A percentile compares a stretch with the other conserved stretches of the same genome.
Evolutionary conservation across 2,113 vertebrate species (phyloP).

Genomic region (Tricholaema leucomelas): DNA sequence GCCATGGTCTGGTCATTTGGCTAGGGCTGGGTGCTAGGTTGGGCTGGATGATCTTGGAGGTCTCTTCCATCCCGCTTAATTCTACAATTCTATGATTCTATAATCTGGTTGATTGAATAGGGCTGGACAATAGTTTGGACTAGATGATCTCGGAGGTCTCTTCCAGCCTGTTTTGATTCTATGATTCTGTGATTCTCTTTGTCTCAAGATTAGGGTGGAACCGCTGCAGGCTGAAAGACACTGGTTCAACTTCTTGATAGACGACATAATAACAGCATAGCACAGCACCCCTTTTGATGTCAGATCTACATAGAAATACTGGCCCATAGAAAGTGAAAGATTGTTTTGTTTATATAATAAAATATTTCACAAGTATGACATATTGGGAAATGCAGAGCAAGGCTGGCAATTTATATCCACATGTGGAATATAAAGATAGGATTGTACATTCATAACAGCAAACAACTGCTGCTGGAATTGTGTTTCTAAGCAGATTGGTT

Average conservation of each 20-base stretch:
- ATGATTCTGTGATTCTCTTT: no score
- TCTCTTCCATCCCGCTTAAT: no score
- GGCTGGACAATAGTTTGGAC: no score
- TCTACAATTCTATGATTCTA: no score
- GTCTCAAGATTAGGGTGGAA: neutral
- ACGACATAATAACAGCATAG: neutral
- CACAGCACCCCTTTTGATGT: constrained; percentile 1
- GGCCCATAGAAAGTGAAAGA: constrained; percentile 44
- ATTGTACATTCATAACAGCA: constrained; percentile 28
- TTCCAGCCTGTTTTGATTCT: no score
- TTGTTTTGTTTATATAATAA: constrained; percentile 59
- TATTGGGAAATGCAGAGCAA: constrained; percentile 27
- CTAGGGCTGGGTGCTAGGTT: no score
- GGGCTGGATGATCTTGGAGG: no score
- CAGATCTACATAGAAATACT: constrained; percentile 28
- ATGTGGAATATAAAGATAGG: constrained; percentile 58
- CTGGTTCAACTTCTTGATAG: neutral
- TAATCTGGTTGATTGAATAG: no score
- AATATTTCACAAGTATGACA: constrained; percentile 57
- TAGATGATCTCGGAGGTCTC: no score
- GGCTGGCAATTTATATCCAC: constrained; percentile 55
- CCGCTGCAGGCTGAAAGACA: neutral
- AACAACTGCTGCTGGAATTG: constrained; percentile 13
- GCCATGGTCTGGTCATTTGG: no score
- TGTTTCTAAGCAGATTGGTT: constrained; percentile 10